Evolutionary conservation across 2,797 vertebrate species (phyloP), one percentile per base, ranked within the genome.

Genomic region (Catostomus latipinnis): DNA sequence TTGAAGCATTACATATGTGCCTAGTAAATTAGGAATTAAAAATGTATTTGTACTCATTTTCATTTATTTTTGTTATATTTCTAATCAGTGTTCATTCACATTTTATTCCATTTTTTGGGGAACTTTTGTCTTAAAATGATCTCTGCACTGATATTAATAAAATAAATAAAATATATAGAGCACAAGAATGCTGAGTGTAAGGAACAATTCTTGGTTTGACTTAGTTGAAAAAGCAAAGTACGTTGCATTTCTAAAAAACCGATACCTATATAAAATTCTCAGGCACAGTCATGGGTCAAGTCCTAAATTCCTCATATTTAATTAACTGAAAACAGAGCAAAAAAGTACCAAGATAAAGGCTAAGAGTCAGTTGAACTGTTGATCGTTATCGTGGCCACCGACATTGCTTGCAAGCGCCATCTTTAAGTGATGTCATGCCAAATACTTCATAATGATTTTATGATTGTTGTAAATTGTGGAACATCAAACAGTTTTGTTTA

Each of bases 371-470:
- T 74, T 81, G 76, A 83, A 84, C 85, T 66, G 71, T 76, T 77
- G 76, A 89, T 90, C 90, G 90, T 91, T 83, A 54, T 81, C 80
- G 88, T 77, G 84, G 87, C 67, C 68, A 88, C 89, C 78, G 46
- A 46, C 77, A 81, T 88, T 79, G 88, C 85, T 90, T 89, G 83
- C 88, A 90, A 93, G 89, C 91, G 89, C 92, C 93, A 93, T 93
- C 93, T 93, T 92, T 86, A 91, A 91, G 86, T 73, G 6, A 60
- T 43, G 10, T 65, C 50, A 22, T 3, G 22, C 0, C 45, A 52
- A 63, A 46, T 34, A 13, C n/a, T 49, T 14, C 14, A 68, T 54
- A 68, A 74, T 13, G 14, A 9, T 68, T n/a, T 18, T 18, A 48
- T 46, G 34, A 11, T 68, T 60, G 8, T 74, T 54, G 14, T 46